phyloP scores from a whole-genome alignment of 2,888 invertebrate species.

The Periphyllus acericola region DNA sequence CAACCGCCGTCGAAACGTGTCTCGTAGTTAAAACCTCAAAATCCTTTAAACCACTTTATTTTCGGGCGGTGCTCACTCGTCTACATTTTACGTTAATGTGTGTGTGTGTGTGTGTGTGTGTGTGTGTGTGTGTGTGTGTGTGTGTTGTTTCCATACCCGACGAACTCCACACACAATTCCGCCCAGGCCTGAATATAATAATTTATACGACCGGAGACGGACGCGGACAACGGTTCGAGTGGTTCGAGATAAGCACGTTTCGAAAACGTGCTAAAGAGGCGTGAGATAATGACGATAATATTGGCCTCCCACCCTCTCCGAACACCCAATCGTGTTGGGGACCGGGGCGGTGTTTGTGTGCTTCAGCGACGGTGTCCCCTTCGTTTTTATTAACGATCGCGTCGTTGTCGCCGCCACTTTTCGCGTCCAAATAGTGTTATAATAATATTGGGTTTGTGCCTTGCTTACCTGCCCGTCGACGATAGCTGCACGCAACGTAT shows the following conservation, averaged over 20 bases:
- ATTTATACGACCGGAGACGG: conserved; percentile 36
- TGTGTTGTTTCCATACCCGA: background rate
- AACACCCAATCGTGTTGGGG: background rate
- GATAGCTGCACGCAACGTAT: background rate
- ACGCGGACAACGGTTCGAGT: conserved; percentile 12
- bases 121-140: background rate
- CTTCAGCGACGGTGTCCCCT: background rate
- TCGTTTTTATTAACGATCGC: background rate
- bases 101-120: background rate
- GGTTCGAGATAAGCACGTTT: conserved; percentile 50
- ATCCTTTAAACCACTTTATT: conserved; percentile 41
- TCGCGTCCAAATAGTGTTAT: background rate
- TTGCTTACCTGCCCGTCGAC: too few relatives aligned
- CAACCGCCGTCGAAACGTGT: background rate
- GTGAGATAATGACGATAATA: conserved; percentile 58
- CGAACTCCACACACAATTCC: background rate
- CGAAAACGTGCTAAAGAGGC: conserved; percentile 59
- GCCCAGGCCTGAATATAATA: background rate
- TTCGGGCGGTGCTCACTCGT: background rate
- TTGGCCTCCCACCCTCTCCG: background rate
- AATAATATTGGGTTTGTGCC: background rate
- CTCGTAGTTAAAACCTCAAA: background rate
- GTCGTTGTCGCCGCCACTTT: background rate
- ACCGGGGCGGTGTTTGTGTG: background rate
- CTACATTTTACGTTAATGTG: background rate